Evolutionary conservation across 64 coral and sea anemone species (phyloP), one percentile per base, ranked within the genome.

Genomic region (Cladopsammia gracilis): DNA sequence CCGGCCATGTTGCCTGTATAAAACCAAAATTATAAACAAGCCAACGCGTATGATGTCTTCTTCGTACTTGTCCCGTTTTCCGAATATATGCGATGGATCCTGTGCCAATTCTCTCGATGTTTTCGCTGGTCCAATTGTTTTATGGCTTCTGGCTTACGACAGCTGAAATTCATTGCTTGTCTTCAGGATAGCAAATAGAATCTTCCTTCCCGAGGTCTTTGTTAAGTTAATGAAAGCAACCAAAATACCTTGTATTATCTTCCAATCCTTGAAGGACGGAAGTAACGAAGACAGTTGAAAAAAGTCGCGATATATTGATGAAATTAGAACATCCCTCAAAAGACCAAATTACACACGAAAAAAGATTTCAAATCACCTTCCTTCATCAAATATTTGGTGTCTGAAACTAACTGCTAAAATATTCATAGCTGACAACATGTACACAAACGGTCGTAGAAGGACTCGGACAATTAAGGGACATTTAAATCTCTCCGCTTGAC

Each of bases 141-240:
- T 62, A 3, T 51, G 46, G 10, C 22, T 14, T 47, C 11, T 66
- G 80, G 62, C 16, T 42, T 26, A 18, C 25, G 24, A 57, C 48
- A 54, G 75, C 75, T 77, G 75, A 77, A 59, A 60, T 66, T 65
- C 61, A 68, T 84, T 46, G 10, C 60, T 84, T 64, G 44, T 45
- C 1, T 34, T 34, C 24, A 0, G 2, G 2, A 44, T 19, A 44
- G 13, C 25, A 25, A 24, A 44, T 13, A 65, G 49, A 67, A 1
- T 24, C 8, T 22, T 65, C 16, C 13, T 68, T 84, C 4, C 60
- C 23, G 80, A 66, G 11, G 45, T 24, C 80, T 84, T 84, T 68
- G 34, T 68, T 84, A 51, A 67, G 80, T 65, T 23, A 84, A 67
- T 84, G 58, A 68, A 84, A 47, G 19, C 16, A 47, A 23, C 13